phyloP scores from a whole-genome alignment of 2,113 vertebrate species.

The Bujurquina vittata region DNA sequence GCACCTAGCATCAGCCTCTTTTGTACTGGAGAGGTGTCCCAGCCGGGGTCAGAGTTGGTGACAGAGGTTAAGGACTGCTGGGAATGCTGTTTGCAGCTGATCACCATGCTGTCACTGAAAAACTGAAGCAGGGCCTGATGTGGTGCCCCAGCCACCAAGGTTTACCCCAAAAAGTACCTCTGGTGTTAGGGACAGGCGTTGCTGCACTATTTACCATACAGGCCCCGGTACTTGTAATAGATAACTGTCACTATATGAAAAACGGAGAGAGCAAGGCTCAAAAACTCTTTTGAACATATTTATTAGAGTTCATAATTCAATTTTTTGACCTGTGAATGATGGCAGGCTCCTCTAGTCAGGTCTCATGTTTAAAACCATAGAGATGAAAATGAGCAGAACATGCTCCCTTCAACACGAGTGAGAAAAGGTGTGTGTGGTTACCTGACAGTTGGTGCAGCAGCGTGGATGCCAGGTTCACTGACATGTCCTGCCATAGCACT shows the following conservation, averaged over 20 bases:
- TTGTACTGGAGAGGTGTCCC: background rate
- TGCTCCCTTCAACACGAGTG: too few species aligned
- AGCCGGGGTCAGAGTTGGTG: background rate
- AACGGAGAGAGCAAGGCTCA: too few species aligned
- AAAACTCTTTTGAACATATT: too few species aligned
- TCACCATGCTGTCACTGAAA: background rate
- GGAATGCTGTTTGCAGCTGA: background rate
- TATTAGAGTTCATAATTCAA: too few species aligned
- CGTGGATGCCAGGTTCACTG: slow-evolving; percentile 75
- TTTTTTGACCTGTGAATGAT: background rate
- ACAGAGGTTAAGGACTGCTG: background rate
- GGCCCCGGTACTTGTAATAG: too few species aligned
- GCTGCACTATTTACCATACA: too few species aligned
- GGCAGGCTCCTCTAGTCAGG: background rate
- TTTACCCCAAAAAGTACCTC: background rate
- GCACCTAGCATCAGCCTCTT: too few species aligned
- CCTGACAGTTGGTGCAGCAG: slow-evolving; percentile 77
- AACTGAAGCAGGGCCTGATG: background rate
- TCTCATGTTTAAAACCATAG: background rate
- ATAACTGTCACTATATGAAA: too few species aligned
- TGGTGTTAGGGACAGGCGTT: too few species aligned
- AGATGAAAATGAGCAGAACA: background rate
- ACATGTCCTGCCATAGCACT: slow-evolving; percentile 78
- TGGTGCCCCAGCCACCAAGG: background rate
- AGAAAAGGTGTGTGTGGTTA: background rate